Percentiles rank a stretch among this genome's conserved stretches.
phyloP scores from a whole-genome alignment of 1,140 invertebrate species.

The Drosophila dunni region DNA sequence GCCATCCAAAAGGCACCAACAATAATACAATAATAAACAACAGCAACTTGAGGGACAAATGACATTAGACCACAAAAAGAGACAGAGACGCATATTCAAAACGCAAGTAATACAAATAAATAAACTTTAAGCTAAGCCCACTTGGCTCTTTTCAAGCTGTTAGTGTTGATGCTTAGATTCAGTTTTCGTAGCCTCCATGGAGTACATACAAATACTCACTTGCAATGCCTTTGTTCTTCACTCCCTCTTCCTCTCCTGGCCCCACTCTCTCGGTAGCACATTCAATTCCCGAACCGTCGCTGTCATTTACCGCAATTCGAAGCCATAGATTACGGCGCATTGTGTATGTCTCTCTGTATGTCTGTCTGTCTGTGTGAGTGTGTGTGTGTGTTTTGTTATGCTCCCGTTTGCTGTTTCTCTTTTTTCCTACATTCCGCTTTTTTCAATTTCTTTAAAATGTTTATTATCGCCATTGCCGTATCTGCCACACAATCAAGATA shows the following conservation, averaged over 20 bases:
- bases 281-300: conserved; percentile 32
- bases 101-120: conserved; percentile 44
- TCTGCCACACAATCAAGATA: conserved; percentile 72
- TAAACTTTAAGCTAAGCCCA: conserved; percentile 54
- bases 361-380: too few relatives aligned
- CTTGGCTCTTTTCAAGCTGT: conserved; percentile 33
- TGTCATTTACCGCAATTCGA: conserved; percentile 32
- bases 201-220: conserved; percentile 19
- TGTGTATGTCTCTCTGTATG: conserved; percentile 12
- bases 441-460: conserved; percentile 64
- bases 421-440: not conserved
- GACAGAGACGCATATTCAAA: conserved; percentile 11
- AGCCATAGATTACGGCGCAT: conserved; percentile 39
- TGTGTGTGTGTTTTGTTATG: conserved; percentile 7
- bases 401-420: not conserved
- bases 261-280: conserved; percentile 1
- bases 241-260: not conserved
- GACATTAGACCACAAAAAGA: conserved; percentile 15
- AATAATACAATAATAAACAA: too few relatives aligned
- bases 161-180: conserved; percentile 4
- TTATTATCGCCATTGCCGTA: conserved; percentile 62
- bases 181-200: not conserved
- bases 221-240: not conserved
- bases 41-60: conserved; percentile 4
- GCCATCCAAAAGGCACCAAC: not conserved